Percentiles rank a stretch among this genome's conserved stretches.
These are phyloP conservation scores for Ciona savignyi DNA, from an alignment of 23 tunicate genomes.

Conservation along the genomic window DNA sequence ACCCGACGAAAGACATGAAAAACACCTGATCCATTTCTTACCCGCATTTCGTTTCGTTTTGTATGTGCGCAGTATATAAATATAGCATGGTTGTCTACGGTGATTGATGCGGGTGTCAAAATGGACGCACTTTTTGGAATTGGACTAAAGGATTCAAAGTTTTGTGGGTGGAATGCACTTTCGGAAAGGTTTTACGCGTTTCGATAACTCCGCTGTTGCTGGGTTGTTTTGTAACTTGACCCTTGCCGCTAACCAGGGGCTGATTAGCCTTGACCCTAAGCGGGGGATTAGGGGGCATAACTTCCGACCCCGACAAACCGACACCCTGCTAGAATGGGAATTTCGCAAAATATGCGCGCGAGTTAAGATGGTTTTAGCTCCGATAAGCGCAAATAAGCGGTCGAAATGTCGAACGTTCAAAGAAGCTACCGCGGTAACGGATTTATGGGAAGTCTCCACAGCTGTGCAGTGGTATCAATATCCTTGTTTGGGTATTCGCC, in stretches of 20 bases:
- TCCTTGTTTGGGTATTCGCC: too few species aligned
- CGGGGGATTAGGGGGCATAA: not conserved
- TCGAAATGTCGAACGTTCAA: not conserved
- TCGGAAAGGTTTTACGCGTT: too few species aligned
- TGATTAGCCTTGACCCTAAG: not conserved
- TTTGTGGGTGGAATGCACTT: not conserved
- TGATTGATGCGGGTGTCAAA: not conserved
- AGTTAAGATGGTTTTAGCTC: too few species aligned
- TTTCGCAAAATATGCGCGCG: too few species aligned
- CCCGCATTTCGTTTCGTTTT: not conserved
- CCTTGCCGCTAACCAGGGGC: not conserved
- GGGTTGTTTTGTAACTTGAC: not conserved
- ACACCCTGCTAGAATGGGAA: too few species aligned
- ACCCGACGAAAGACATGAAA: slow-evolving; percentile 87
- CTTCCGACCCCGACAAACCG: not conserved
- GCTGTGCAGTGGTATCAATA: too few species aligned
- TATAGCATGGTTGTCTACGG: not conserved
- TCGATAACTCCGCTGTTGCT: too few species aligned
- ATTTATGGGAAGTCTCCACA: not conserved
- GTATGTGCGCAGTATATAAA: too few species aligned
- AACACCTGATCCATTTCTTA: not conserved
- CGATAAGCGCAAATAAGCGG: not conserved
- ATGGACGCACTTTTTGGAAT: not conserved
- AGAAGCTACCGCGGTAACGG: not conserved
- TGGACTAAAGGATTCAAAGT: not conserved